Evolutionary conservation across 64 coral and sea anemone species (phyloP), one percentile per base, ranked within the genome.

Genomic region (Montipora cactus): DNA sequence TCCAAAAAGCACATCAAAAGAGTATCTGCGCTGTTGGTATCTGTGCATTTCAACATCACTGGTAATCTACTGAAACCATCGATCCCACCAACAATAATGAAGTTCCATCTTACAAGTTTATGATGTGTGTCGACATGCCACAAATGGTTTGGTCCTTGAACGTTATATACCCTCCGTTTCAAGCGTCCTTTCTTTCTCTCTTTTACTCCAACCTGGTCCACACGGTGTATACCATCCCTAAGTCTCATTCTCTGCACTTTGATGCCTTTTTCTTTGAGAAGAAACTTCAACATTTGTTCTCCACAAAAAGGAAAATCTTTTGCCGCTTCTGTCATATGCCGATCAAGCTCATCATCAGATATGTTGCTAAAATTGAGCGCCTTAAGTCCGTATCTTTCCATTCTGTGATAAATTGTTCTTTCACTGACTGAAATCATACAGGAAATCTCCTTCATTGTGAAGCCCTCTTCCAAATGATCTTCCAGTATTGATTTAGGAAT

Each of bases 221-320:
- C 93, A 47, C 79, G 16, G 49, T 94, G 92, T n/a, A 94, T 84
- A 23, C 22, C 0, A 23, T 23, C 22, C 22, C 22, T 23, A 16
- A 94, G 87, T 25, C 93, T 28, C 79, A 47, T 83, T 78, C 93
- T 89, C 82, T 89, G 93, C 3, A 94, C 93, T 11, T 64, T 89
- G 11, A 95, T 87, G 7, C 80, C 74, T 76, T 52, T 95, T 76
- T 95, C 72, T 44, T 21, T 1, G 2, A 91, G 75, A 81, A 95
- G 77, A 44, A 64, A 46, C 37, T 87, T 95, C n/a, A 84, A 8
- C 21, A 95, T 79, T 59, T 46, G 18, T 70, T 95, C 88, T 7
- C 94, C 94, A 91, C 88, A 95, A 18, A 81, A 82, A 16, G 89
- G 94, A 49, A 95, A 91, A 21, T 91, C 89, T 18, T 95, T 87